A percentile compares a stretch with the other conserved stretches of the same genome.
These are phyloP conservation scores for Whitmania pigra DNA, from an alignment of 1,140 invertebrate genomes.

Conservation along the genomic window DNA sequence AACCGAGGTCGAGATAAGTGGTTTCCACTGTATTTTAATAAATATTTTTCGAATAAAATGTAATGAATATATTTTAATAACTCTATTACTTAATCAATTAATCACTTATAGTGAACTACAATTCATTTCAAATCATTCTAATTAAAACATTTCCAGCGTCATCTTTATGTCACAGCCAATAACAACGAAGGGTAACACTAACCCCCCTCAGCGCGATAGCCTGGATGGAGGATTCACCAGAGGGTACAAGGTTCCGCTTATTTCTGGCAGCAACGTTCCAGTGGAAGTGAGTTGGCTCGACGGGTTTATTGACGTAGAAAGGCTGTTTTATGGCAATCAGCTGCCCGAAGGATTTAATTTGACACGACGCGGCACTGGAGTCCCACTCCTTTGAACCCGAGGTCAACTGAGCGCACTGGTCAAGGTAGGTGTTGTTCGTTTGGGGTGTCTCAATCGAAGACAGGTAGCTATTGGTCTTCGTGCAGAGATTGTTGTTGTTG, in stretches of 20 bases:
- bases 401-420: neutral
- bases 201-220: neutral
- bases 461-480: slow-evolving; percentile 3
- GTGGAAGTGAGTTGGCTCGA: slow-evolving; percentile 24
- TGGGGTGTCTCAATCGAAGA: neutral
- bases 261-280: slow-evolving; percentile 16
- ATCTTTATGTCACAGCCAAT: neutral
- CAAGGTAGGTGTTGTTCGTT: slow-evolving; percentile 6
- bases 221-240: neutral
- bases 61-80: too few relatives aligned
- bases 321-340: neutral
- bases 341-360: too few relatives aligned
- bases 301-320: neutral
- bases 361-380: neutral
- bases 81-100: too few relatives aligned
- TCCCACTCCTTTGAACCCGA: slow-evolving; percentile 8
- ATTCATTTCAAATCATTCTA: neutral
- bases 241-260: neutral
- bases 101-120: neutral
- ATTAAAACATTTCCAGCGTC: neutral
- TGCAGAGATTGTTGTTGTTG: slow-evolving; percentile 2
- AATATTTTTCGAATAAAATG: too few relatives aligned
- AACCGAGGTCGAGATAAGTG: too few relatives aligned
- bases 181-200: neutral
- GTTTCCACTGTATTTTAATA: too few relatives aligned